These are phyloP conservation scores for Cryptosula pallasiana DNA, from an alignment of 2,888 invertebrate species.

Conservation along the genomic window DNA sequence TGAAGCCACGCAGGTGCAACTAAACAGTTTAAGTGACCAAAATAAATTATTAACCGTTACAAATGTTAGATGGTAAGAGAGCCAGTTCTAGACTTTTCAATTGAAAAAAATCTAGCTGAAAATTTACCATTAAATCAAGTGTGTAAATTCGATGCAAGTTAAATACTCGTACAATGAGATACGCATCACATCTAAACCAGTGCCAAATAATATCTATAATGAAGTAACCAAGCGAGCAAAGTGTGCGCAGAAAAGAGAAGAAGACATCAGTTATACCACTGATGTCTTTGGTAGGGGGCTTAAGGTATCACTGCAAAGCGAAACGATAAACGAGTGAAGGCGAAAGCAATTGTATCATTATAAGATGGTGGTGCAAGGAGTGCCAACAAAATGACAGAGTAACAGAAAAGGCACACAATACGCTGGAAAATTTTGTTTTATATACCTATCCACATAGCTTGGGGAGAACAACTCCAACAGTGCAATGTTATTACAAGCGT, in stretches of 20 bases:
- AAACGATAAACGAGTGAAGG: not conserved
- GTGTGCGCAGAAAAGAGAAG: not conserved
- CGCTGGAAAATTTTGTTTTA: not conserved
- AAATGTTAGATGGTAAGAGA: no score
- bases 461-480: not conserved
- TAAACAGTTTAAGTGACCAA: no score
- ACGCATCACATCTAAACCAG: no score
- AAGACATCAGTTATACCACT: no score
- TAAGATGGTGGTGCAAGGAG: not conserved
- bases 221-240: not conserved
- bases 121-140: no score
- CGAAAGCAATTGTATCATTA: not conserved
- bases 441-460: not conserved
- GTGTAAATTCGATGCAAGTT: no score
- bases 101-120: no score
- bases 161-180: no score
- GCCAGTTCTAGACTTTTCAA: no score
- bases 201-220: no score
- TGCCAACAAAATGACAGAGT: not conserved
- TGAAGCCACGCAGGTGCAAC: not conserved
- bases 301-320: not conserved
- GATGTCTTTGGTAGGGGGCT: not conserved
- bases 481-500: not conserved
- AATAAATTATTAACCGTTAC: no score
- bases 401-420: not conserved